These are phyloP conservation scores for Zaprionus lineosus DNA, from an alignment of 2,888 invertebrate genomes.

Conservation along the genomic window DNA sequence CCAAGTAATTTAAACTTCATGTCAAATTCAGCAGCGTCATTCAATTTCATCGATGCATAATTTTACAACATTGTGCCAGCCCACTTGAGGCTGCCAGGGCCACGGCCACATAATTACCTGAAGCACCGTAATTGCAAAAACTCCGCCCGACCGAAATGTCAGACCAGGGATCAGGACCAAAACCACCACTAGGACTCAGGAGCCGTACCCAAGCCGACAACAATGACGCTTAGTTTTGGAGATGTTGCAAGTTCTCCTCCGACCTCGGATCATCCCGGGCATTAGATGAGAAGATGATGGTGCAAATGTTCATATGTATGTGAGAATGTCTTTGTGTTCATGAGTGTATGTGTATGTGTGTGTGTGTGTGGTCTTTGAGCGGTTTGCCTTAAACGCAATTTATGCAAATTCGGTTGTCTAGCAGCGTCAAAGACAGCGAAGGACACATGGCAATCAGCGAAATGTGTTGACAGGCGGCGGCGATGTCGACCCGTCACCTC, in stretches of 20 bases:
- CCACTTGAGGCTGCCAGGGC: slow-evolving; percentile 62
- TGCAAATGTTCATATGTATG: slow-evolving; percentile 1
- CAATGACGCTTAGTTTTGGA: slow-evolving; percentile 57
- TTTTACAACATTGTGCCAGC: slow-evolving; percentile 49
- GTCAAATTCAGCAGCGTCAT: slow-evolving; percentile 78
- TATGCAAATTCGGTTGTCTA: slow-evolving; percentile 70
- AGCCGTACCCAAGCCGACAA: slow-evolving; percentile 1
- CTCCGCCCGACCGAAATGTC: background rate
- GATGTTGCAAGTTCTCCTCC: slow-evolving; percentile 8
- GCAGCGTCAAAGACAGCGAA: slow-evolving; percentile 35
- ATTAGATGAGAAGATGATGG: slow-evolving; percentile 4
- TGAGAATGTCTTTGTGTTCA: background rate
- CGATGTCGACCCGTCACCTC: background rate
- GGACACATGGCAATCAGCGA: slow-evolving; percentile 68
- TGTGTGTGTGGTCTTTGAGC: slow-evolving; percentile 9
- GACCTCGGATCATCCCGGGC: background rate
- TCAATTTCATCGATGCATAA: slow-evolving; percentile 79
- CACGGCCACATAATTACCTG: slow-evolving; percentile 66
- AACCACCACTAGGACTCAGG: background rate
- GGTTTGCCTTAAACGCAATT: slow-evolving; percentile 68
- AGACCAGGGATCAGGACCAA: background rate
- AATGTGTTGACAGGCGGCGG: slow-evolving; percentile 69
- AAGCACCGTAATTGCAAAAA: slow-evolving; percentile 72
- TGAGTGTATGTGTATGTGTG: background rate
- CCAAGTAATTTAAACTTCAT: slow-evolving; percentile 80